These are phyloP conservation scores for Chionomys nivalis DNA, from an alignment of 2,113 vertebrate genomes.

Conservation along the genomic window DNA sequence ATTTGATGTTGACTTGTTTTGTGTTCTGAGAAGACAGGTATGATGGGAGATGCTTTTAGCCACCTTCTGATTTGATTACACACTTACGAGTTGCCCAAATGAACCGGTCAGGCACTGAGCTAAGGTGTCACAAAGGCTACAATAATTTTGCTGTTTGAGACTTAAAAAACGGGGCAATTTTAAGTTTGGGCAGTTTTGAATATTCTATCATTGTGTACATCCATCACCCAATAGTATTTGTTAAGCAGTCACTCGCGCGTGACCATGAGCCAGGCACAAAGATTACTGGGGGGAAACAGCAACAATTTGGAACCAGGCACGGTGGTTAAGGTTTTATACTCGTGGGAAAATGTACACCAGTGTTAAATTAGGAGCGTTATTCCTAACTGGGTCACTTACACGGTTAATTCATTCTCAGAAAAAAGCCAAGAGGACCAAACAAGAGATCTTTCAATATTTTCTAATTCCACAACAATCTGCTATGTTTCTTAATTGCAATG, in stretches of 20 bases:
- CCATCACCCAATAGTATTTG: slow-evolving; percentile 63
- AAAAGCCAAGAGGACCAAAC: background rate
- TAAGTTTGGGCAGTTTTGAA: slow-evolving; percentile 56
- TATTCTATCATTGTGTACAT: slow-evolving; percentile 63
- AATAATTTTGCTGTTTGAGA: slow-evolving; percentile 54
- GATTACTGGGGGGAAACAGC: slow-evolving; percentile 35
- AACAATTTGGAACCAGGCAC: slow-evolving; percentile 66
- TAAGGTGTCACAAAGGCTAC: slow-evolving; percentile 43
- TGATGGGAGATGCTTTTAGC: background rate
- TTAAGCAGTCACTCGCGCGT: slow-evolving; percentile 61
- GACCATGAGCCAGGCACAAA: slow-evolving; percentile 47
- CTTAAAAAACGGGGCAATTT: slow-evolving; percentile 60
- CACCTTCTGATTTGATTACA: slow-evolving; percentile 37
- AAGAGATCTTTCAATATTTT: slow-evolving; percentile 42
- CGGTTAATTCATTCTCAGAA: slow-evolving; percentile 54
- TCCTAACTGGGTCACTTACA: slow-evolving; percentile 26
- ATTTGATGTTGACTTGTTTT: slow-evolving; percentile 45
- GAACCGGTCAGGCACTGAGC: slow-evolving; percentile 12
- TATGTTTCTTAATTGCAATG: background rate
- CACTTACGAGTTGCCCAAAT: slow-evolving; percentile 7
- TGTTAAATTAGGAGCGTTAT: slow-evolving; percentile 42
- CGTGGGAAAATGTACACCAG: slow-evolving; percentile 42
- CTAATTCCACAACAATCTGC: slow-evolving; percentile 18
- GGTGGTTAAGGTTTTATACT: slow-evolving; percentile 49
- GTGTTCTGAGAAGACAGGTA: background rate